Evolutionary conservation across 1,140 invertebrate genomes (phyloP).

Genomic region (Musca vetustissima): DNA sequence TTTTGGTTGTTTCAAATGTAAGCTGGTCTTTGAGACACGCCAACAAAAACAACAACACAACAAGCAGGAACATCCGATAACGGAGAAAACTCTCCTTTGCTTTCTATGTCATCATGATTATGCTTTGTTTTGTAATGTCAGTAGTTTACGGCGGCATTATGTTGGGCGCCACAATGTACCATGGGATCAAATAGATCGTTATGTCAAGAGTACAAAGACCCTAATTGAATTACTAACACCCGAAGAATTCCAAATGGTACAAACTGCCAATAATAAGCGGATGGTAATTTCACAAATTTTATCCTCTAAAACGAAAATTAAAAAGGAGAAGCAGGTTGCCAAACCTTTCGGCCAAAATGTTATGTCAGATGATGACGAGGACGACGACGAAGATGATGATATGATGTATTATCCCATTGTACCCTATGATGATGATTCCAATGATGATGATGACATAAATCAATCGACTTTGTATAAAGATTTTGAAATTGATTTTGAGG

Average conservation of each 20-base stretch:
- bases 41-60: constrained; percentile 1
- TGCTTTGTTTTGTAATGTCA: background rate
- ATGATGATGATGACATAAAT: no score
- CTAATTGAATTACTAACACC: background rate
- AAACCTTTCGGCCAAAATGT: no score
- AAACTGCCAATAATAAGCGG: no score
- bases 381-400: no score
- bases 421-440: no score
- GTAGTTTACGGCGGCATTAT: background rate
- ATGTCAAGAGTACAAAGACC: constrained; percentile 1
- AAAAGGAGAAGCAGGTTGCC: no score
- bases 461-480: no score
- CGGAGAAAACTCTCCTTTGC: background rate
- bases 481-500: no score
- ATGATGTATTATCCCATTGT: no score
- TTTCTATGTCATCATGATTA: background rate
- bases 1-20: background rate
- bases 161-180: background rate
- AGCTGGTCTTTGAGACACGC: background rate
- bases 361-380: no score
- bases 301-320: no score
- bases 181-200: background rate
- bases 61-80: background rate
- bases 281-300: no score
- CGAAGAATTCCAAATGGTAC: background rate